These are phyloP conservation scores for Salminus brasiliensis DNA, from an alignment of 2,113 vertebrate genomes.

Conservation along the genomic window DNA sequence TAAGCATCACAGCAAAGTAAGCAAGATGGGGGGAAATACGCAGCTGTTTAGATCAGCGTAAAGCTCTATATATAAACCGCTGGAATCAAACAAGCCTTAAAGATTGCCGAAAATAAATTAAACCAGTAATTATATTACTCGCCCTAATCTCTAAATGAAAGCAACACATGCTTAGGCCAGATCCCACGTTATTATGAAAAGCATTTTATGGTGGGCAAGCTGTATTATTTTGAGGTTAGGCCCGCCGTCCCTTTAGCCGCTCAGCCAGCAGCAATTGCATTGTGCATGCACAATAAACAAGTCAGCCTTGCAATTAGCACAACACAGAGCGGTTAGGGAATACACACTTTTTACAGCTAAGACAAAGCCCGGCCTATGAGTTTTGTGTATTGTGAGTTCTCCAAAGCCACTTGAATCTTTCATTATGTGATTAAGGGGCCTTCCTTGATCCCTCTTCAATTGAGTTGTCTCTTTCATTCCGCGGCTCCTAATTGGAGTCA, in stretches of 20 bases:
- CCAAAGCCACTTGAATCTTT: constrained; percentile 47
- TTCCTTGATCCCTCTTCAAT: constrained; percentile 56
- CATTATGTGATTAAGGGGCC: constrained; percentile 58
- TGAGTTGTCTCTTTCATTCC: constrained; percentile 52
- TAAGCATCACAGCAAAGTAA: neutral
- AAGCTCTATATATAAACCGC: neutral
- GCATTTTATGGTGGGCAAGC: constrained; percentile 35
- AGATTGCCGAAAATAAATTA: constrained; percentile 26
- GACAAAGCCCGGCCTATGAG: constrained; percentile 45
- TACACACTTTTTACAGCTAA: constrained; percentile 54
- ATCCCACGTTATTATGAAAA: constrained; percentile 47
- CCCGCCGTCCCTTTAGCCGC: constrained; percentile 28
- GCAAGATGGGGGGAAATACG: neutral
- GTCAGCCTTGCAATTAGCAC: constrained; percentile 55
- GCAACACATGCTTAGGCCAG: constrained; percentile 26
- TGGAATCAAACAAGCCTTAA: constrained; percentile 17
- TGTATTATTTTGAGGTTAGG: constrained; percentile 51
- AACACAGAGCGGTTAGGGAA: constrained; percentile 45
- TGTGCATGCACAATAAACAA: constrained; percentile 54
- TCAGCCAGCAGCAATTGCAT: constrained; percentile 43
- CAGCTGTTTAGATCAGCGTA: neutral
- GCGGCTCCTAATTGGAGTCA: constrained; percentile 44
- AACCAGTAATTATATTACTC: constrained; percentile 43
- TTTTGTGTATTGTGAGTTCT: constrained; percentile 52
- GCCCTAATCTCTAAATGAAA: constrained; percentile 45